phyloP scores from a whole-genome alignment of 2,797 vertebrate genomes.

The Microhierax caerulescens region DNA sequence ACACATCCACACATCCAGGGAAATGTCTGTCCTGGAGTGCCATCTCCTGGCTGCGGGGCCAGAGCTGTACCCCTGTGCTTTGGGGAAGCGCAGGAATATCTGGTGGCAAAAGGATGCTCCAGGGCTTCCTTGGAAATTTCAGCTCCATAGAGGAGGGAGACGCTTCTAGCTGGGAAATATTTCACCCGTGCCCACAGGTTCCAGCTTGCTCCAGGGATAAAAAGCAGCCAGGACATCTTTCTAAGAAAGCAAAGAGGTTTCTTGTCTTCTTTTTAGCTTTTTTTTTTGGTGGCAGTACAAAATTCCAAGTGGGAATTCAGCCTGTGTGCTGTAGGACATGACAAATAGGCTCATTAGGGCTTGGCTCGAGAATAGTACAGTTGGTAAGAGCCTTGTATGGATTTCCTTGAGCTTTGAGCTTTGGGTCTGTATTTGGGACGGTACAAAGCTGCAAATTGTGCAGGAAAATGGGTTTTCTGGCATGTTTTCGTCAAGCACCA shows the following conservation, averaged over 20 bases:
- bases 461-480: background rate
- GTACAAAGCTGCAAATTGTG: background rate
- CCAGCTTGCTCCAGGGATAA: background rate
- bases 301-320: background rate
- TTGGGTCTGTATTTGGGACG: background rate
- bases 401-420: background rate
- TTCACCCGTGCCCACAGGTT: background rate
- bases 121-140: background rate
- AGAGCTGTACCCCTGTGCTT: rapidly evolving
- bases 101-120: background rate
- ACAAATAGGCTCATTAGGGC: background rate
- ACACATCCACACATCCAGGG: rapidly evolving
- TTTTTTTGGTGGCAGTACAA: background rate
- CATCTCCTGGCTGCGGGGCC: background rate
- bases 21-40: background rate
- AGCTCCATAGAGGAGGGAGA: background rate
- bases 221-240: background rate
- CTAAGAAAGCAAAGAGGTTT: background rate
- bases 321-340: background rate
- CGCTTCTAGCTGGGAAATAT: background rate
- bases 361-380: background rate
- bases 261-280: background rate
- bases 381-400: background rate
- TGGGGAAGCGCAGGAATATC: rapidly evolving
- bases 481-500: background rate